Evolutionary conservation across 2,888 invertebrate genomes (phyloP), one percentile per base, ranked within the genome.

Genomic region (Argynnis bischoffii): DNA sequence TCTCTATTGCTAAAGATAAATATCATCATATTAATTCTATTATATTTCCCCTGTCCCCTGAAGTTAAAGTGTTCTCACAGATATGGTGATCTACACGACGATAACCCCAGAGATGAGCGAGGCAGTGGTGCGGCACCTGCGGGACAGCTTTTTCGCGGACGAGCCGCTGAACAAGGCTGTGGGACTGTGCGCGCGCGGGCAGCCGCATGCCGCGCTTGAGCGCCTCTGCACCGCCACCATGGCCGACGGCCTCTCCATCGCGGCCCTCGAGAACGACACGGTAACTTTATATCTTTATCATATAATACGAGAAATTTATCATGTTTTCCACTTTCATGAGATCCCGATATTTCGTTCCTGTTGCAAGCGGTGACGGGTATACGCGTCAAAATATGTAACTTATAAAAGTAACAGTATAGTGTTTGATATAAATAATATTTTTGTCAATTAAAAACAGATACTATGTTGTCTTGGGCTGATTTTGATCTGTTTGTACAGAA

Each of bases 141-240:
- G 96, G 48, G 89, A 94, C 74, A 96, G 95, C 80, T 96, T 96
- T 90, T 97, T 97, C 84, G 95, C 96, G 0, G 97, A 97, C 81
- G 97, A 97, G 82, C 97, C 97, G 0, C 92, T 97, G 56, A 97
- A 97, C 87, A 94, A 94, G 76, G 96, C 96, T 0, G 95, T 96
- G n/a, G 94, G 94, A 14, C 92, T 97, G 6, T 97, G 96, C 79
- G 85, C 94, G 61, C 93, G 94, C 6, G 96, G 96, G 0, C 94
- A 95, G 77, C 94, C 95, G 0, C 96, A 97, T 78, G 93, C 90
- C 0, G 95, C 96, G 41, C 89, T 97, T 64, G 97, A 97, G 87
- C 89, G 94, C 35, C 95, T 96, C 76, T 96, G 96, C 79, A 83
- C 94, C 51, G 90, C 93, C 31, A 97, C 97, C n/a, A 93, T 97